phyloP scores from a whole-genome alignment of 2,113 vertebrate genomes.

The Dermatemys mawii region DNA sequence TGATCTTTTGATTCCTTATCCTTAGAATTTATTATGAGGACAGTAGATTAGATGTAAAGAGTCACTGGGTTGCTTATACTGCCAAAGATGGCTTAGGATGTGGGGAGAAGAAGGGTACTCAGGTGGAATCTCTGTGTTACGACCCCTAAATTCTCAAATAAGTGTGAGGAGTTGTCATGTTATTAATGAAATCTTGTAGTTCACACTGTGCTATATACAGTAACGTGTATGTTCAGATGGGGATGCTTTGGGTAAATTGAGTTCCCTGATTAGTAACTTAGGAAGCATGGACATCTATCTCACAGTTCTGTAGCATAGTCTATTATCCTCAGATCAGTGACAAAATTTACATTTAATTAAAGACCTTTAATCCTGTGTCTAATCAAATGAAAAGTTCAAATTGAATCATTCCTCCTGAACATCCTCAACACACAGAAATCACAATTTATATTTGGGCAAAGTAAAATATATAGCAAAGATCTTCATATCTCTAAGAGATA shows the following conservation, averaged over 20 bases:
- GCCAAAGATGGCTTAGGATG: neutral
- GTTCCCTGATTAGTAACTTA: neutral
- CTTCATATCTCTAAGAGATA: neutral
- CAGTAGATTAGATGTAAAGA: neutral
- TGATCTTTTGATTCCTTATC: neutral
- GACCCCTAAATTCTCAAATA: neutral
- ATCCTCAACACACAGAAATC: rapidly evolving
- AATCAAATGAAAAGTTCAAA: neutral
- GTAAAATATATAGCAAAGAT: neutral
- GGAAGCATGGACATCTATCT: neutral
- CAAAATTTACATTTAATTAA: conserved; percentile 12
- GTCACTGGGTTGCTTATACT: neutral
- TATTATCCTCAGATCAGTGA: neutral
- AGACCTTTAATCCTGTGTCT: neutral
- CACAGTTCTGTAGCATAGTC: neutral
- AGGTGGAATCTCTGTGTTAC: neutral
- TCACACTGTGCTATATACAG: neutral
- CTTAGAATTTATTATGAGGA: neutral
- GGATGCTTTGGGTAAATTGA: neutral
- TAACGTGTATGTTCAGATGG: neutral
- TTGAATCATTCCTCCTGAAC: neutral
- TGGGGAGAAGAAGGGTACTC: neutral
- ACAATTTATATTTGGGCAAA: neutral
- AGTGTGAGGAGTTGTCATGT: neutral
- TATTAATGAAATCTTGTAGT: neutral